phyloP scores from a whole-genome alignment of 2,888 invertebrate genomes.

The Serripes groenlandicus region DNA sequence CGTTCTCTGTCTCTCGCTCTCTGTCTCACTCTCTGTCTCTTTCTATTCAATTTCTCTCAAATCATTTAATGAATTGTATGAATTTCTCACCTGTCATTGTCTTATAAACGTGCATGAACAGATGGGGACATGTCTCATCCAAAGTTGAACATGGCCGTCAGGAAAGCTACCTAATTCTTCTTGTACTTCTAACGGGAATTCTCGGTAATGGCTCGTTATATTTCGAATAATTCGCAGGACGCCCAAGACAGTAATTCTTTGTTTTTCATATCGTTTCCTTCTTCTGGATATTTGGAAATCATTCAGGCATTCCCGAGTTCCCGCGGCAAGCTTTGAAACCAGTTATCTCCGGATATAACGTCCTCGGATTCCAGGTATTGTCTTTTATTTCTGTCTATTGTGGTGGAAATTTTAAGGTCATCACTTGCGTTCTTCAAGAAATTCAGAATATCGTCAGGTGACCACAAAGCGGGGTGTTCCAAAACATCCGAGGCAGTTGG shows the following conservation, averaged over 20 bases:
- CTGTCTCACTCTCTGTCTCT: too few species aligned
- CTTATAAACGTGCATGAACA: not conserved
- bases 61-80: too few species aligned
- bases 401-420: not conserved
- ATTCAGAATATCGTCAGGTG: not conserved
- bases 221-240: not conserved
- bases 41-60: too few species aligned
- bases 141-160: not conserved
- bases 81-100: not conserved
- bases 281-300: not conserved
- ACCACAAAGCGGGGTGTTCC: not conserved
- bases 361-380: not conserved
- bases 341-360: not conserved
- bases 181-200: not conserved
- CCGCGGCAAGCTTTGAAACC: not conserved
- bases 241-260: not conserved
- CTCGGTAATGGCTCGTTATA: not conserved
- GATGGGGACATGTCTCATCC: not conserved
- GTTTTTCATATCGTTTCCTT: not conserved
- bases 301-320: not conserved
- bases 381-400: not conserved
- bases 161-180: not conserved
- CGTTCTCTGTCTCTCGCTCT: too few species aligned
- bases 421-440: not conserved
- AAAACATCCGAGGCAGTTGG: not conserved